These are phyloP conservation scores for Marmota monax DNA, from an alignment of 2,113 vertebrate genomes.

Conservation along the genomic window DNA sequence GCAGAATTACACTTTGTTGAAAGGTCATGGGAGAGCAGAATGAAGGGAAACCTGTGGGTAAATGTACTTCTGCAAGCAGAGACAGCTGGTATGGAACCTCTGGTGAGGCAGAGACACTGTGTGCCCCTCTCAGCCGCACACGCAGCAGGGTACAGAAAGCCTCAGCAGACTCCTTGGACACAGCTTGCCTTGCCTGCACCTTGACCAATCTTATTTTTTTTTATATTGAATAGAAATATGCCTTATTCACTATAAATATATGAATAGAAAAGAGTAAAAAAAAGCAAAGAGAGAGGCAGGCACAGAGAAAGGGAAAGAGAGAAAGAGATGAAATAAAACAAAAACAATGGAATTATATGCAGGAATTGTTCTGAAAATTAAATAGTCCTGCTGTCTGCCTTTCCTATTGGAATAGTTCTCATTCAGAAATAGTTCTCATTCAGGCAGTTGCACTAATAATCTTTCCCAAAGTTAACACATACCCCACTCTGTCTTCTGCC, in stretches of 20 bases:
- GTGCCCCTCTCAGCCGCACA: not conserved
- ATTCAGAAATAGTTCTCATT: not conserved
- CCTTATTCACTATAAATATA: not conserved
- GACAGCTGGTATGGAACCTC: not conserved
- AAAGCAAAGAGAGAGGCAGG: not conserved
- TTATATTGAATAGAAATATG: too few species aligned
- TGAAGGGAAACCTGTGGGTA: not conserved
- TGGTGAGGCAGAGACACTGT: not conserved
- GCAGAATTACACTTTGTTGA: constrained; percentile 25
- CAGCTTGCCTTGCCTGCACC: accelerated
- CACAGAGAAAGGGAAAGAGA: not conserved
- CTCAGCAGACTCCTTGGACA: not conserved
- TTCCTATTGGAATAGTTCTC: not conserved
- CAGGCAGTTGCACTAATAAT: not conserved
- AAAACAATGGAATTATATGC: not conserved
- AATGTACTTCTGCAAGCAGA: not conserved
- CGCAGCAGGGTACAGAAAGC: not conserved
- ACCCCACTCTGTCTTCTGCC: not conserved
- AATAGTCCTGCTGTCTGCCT: not conserved
- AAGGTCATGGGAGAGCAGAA: not conserved
- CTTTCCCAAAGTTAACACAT: not conserved
- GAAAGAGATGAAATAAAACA: not conserved
- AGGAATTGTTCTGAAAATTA: not conserved
- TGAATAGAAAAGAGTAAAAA: not conserved
- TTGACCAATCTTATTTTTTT: not conserved